Conservation (phyloP, 2,113 vertebrate genomes). For the Accipiter cooperii region DNA sequence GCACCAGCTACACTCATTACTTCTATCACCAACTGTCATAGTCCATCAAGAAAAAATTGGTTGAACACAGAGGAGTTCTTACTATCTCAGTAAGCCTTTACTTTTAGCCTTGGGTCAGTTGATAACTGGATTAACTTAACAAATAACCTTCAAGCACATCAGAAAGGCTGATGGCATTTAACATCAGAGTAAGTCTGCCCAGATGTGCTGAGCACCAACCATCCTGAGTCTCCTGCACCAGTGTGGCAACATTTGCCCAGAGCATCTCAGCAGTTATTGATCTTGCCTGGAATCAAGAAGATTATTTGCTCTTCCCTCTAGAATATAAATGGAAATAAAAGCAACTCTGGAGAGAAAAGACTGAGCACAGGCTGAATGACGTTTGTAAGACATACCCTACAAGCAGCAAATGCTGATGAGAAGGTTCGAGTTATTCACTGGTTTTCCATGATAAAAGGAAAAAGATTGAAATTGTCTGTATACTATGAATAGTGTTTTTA, state of each 20-base stretch:
- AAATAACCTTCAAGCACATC: not conserved
- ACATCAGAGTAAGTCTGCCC: not conserved
- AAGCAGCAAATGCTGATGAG: conserved; percentile 30
- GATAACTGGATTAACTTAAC: not conserved
- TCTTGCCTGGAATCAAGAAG: not conserved
- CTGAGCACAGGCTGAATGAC: not conserved
- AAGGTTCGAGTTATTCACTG: conserved; percentile 19
- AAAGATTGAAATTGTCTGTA: conserved; percentile 44
- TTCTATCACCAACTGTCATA: not conserved
- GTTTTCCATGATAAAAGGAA: conserved; percentile 45
- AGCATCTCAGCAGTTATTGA: not conserved
- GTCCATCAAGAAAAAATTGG: not conserved
- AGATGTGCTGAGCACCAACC: not conserved
- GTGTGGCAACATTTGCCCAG: not conserved
- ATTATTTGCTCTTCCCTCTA: conserved; percentile 1
- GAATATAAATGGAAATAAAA: conserved; percentile 24
- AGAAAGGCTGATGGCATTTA: not conserved
- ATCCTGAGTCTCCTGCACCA: not conserved
- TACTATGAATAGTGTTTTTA: conserved; percentile 38
- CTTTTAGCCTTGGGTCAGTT: not conserved
- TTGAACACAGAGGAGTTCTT: not conserved
- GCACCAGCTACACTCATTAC: not conserved
- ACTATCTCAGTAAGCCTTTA: not conserved
- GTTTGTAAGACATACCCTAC: not conserved
- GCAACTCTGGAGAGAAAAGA: not conserved